These are phyloP conservation scores for Megaceryle alcyon DNA, from an alignment of 2,797 vertebrate genomes.

Conservation along the genomic window DNA sequence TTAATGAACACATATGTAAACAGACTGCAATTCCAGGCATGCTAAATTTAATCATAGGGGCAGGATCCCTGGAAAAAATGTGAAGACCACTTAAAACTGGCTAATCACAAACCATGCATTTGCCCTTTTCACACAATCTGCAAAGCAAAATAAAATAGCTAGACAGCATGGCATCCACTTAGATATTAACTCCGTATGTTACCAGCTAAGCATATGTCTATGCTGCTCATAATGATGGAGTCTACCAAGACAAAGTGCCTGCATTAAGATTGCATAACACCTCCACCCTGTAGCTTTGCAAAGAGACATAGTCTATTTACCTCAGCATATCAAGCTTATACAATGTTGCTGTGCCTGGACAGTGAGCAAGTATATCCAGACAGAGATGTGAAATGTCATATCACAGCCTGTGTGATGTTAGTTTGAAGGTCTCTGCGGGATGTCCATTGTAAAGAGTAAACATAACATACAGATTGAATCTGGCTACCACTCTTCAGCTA, in stretches of 20 bases:
- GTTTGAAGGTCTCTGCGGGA: neutral
- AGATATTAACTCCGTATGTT: neutral
- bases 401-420: neutral
- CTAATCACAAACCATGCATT: neutral
- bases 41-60: neutral
- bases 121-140: neutral
- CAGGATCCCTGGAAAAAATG: fast-evolving
- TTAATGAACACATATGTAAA: neutral
- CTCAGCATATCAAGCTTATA: neutral
- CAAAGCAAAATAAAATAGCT: neutral
- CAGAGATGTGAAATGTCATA: neutral
- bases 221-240: neutral
- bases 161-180: neutral
- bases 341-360: neutral
- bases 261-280: neutral
- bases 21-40: neutral
- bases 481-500: neutral
- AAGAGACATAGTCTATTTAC: neutral
- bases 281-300: neutral
- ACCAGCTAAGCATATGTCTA: neutral
- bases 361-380: neutral
- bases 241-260: neutral
- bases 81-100: neutral
- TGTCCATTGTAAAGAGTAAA: neutral
- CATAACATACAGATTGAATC: neutral